These are phyloP conservation scores for Aelia acuminata DNA, from an alignment of 2,888 invertebrate species.

Conservation along the genomic window DNA sequence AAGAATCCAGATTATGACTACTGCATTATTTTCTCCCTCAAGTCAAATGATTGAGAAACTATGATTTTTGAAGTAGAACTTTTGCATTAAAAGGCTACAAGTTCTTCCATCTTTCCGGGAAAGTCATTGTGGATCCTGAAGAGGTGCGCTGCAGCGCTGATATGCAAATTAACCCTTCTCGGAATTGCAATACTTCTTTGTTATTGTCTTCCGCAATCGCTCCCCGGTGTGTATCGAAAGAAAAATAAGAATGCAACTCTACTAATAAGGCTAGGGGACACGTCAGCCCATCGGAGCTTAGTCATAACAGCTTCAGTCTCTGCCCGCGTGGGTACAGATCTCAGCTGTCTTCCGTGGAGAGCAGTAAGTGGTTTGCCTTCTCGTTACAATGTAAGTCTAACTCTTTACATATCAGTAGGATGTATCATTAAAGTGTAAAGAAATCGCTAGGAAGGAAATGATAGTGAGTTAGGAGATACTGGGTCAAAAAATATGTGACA, in stretches of 20 bases:
- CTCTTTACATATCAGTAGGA: too few species aligned
- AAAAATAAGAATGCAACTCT: neutral
- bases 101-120: neutral
- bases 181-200: neutral
- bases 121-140: neutral
- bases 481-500: too few species aligned
- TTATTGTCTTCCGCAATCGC: neutral
- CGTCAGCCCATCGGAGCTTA: neutral
- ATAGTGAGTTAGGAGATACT: too few species aligned
- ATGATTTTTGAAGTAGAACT: neutral
- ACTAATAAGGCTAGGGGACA: neutral
- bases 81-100: neutral
- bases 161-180: neutral
- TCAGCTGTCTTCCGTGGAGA: neutral
- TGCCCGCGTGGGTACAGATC: neutral
- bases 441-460: too few species aligned
- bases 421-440: too few species aligned
- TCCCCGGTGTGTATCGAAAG: neutral
- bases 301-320: neutral
- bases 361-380: neutral
- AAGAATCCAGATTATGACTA: too few species aligned
- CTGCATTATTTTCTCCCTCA: too few species aligned
- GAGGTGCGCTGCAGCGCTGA: neutral
- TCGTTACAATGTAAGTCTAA: neutral
- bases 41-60: too few species aligned